phyloP scores from a whole-genome alignment of 2,888 invertebrate species.

The Hemaris fuciformis region DNA sequence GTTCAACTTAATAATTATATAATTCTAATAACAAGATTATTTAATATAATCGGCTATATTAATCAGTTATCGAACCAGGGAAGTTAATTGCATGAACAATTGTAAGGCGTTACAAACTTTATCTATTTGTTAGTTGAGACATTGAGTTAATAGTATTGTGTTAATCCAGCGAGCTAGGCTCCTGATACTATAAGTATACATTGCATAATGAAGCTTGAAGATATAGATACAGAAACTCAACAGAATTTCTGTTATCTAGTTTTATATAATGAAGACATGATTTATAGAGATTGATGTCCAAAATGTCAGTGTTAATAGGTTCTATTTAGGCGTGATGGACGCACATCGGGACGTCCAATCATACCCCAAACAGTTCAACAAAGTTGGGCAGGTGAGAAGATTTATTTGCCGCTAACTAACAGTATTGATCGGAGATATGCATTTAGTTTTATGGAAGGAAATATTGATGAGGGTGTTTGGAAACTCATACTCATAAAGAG shows the following conservation, averaged over 20 bases:
- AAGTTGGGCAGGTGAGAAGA: conserved; percentile 9
- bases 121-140: no score
- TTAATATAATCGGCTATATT: no score
- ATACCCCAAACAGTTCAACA: background rate
- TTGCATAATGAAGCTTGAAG: no score
- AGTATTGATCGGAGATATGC: background rate
- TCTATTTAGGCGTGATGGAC: background rate
- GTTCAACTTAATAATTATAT: no score
- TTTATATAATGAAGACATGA: background rate
- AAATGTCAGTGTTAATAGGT: background rate
- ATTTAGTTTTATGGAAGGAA: background rate
- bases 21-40: no score
- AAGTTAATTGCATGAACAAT: no score
- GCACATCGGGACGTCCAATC: background rate
- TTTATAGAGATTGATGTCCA: background rate
- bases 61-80: no score
- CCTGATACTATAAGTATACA: no score
- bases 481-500: background rate
- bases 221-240: background rate
- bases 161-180: no score
- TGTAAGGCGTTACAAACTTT: no score
- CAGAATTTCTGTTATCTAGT: background rate
- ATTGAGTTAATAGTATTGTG: no score
- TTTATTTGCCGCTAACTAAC: conserved; percentile 16
- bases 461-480: background rate